Base-by-base conservation (phyloP, 2,113 vertebrate species). In the Marmota monax region DNA sequence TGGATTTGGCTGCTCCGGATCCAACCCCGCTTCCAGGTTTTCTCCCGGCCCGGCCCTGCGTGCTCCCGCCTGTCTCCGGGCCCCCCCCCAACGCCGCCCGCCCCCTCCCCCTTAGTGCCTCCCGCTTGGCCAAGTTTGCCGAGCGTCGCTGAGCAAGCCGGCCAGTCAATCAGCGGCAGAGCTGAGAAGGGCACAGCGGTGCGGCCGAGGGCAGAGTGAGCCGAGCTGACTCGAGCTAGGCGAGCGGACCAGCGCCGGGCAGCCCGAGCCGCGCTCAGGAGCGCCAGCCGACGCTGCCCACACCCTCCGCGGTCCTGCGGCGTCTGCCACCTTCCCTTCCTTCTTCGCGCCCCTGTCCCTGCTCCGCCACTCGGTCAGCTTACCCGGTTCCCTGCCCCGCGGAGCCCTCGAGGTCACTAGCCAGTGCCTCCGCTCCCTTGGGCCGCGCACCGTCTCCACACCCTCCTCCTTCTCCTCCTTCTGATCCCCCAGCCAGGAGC, bases 71-170 rank as follows among this genome's bases (percentile, higher is more conserved):
- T 34, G 98, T 69, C 95, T 93, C 29, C 67, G 16, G 56, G 65
- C 90, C 70, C 96, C 73, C 80, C 48, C 48, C 48, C 48, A 10
- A 51, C 48, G 13, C 90, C 85, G 5, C 86, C 97, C 39, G 78
- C 96, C 72, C 96, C 97, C 82, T 87, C 96, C 82, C 93, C 93
- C 85, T 92, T 69, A 77, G 97, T 96, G 97, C 97, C 97, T 96
- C 98, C 97, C 89, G 97, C 98, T 95, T 83, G 98, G 97, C 98
- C 98, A 98, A 98, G 97, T 98, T 98, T 95, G 97, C 86, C 4
- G 92, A 98, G 98, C 95, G 78, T 96, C 95, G 96, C 92, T 1
- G 96, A 61, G 95, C 96, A 79, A 97, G 94, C 97, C 92, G 86
- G 96, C 97, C 97, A 97, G 97, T 98, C 97, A 97, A 84, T 98